Evolutionary conservation across 2,113 vertebrate genomes (phyloP), one percentile per base, ranked within the genome.

Genomic region (Apodemus speciosus): DNA sequence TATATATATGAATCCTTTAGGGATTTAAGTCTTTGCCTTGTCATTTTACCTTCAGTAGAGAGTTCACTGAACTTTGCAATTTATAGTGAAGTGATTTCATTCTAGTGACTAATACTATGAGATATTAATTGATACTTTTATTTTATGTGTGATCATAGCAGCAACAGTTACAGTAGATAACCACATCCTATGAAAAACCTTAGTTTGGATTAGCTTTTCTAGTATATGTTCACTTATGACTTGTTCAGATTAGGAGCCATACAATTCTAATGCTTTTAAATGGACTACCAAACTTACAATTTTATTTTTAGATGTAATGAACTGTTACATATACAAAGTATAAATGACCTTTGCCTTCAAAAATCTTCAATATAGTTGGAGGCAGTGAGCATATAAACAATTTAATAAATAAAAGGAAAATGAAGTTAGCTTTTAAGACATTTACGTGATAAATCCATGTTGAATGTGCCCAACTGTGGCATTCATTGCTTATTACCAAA

Each of bases 61-160:
- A 56, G 18, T 40, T 88, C 56, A 64, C n/a, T 80, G n/a, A 89
- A 84, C 80, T 94, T 89, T 60, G 32, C 90, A 14, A 72, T 72
- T 75, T 91, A 40, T 3, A 40, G 10, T 18, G 51, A 60, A 86
- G 3, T 43, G 21, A 30, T 72, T 72, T 72, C 4, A 35, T 71
- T 80, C 11, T 25, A 85, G n/a, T 6, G 53, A 35, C 69, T n/a
- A 84, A 60, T 79, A 23, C 11, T 90, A 95, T 75, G 60, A 35
- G 49, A 46, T 64, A 72, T 64, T 13, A 79, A 51, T 0, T 81
- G 35, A 27, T 46, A 80, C 25, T 88, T 89, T 86, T 35, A 79
- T 56, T 91, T 94, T 84, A 64, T 64, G 80, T 62, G 46, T 92
- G 38, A 66, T 72, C 20, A 79, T 66, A 73, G 66, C 9, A 81